phyloP scores from a whole-genome alignment of 2,888 invertebrate genomes.

The Nomada ruficornis region DNA sequence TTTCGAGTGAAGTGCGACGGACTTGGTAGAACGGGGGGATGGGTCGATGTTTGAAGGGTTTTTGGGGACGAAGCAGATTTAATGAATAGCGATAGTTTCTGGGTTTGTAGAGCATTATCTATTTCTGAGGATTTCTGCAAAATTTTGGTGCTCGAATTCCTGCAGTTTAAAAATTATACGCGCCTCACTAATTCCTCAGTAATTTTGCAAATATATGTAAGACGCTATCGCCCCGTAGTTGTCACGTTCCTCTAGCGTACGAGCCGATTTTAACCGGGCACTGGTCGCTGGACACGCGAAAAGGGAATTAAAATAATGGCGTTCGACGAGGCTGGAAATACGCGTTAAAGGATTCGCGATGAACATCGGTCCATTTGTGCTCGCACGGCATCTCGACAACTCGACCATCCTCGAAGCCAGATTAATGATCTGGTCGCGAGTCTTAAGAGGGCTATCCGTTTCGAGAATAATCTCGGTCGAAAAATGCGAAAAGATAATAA shows the following conservation, averaged over 20 bases:
- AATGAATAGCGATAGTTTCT: too few species aligned
- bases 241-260: conserved; percentile 8
- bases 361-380: conserved; percentile 41
- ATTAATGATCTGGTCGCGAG: conserved; percentile 69
- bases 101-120: too few species aligned
- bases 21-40: background rate
- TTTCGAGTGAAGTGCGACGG: background rate
- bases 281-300: conserved; percentile 19
- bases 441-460: conserved; percentile 71
- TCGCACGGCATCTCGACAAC: conserved; percentile 26
- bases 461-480: conserved; percentile 70
- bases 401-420: conserved; percentile 65
- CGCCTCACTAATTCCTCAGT: too few species aligned
- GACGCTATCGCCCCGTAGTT: background rate
- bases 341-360: conserved; percentile 37
- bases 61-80: too few species aligned
- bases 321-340: conserved; percentile 52
- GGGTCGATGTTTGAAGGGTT: background rate
- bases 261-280: conserved; percentile 3
- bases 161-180: too few species aligned
- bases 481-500: conserved; percentile 72
- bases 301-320: conserved; percentile 49
- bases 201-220: too few species aligned
- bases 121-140: too few species aligned
- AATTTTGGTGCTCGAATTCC: too few species aligned